Conservation (phyloP, 2,797 vertebrate species). For the Hydrolagus colliei region DNA sequence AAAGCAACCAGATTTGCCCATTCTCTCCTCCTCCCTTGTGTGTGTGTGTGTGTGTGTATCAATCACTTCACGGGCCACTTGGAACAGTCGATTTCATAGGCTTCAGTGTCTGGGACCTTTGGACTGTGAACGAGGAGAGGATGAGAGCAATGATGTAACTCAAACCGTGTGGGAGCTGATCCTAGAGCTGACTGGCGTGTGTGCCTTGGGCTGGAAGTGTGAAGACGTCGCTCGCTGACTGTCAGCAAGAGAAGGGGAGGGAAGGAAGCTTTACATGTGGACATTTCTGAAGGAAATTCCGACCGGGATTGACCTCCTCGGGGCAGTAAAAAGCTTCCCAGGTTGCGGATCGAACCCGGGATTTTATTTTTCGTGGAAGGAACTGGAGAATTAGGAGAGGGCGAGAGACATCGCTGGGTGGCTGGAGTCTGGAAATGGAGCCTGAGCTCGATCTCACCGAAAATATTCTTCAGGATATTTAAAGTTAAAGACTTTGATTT, state of each 20-base stretch:
- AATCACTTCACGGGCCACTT: not conserved
- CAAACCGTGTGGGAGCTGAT: not conserved
- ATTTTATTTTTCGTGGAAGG: no score
- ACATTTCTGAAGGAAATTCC: not conserved
- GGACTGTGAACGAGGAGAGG: not conserved
- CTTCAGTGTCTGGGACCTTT: not conserved
- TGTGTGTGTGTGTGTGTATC: no score
- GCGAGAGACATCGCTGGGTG: no score
- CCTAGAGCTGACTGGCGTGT: not conserved
- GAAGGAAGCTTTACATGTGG: not conserved
- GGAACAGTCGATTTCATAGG: no score
- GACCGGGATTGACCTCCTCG: not conserved
- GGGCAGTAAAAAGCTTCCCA: not conserved
- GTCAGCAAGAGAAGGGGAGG: not conserved
- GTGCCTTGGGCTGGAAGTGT: not conserved
- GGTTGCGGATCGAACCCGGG: not conserved
- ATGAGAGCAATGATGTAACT: no score
- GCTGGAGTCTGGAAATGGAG: no score
- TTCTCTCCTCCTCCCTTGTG: no score
- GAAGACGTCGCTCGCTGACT: not conserved
- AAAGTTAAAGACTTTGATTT: conserved; percentile 35
- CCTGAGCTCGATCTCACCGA: no score
- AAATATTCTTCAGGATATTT: conserved; percentile 32
- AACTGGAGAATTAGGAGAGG: no score
- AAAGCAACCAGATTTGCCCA: no score